Evolutionary conservation across 2,888 invertebrate genomes (phyloP).

Genomic region (Zeuzera pyrina): DNA sequence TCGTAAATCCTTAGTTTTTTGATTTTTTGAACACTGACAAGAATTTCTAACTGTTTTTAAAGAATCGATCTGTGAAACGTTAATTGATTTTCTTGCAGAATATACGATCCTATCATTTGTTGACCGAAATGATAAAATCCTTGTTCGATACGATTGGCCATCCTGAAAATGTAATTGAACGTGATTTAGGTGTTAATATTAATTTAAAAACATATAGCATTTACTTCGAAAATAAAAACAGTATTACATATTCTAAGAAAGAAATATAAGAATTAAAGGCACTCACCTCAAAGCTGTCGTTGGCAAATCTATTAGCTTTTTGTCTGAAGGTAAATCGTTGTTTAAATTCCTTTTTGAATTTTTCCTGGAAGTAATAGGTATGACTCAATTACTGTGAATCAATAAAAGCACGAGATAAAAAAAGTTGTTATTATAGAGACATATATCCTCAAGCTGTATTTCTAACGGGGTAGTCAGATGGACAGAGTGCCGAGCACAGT

Average conservation of each 20-base stretch:
- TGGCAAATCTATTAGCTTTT: conserved; percentile 48
- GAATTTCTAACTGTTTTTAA: conserved; percentile 37
- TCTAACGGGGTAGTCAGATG: no score
- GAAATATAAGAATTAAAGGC: conserved; percentile 1
- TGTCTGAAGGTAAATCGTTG: conserved; percentile 77
- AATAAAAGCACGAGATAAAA: no score
- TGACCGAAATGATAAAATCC: conserved; percentile 58
- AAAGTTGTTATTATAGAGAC: no score
- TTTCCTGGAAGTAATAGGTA: conserved; percentile 83
- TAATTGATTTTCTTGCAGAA: conserved; percentile 49
- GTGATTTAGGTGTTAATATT: no score
- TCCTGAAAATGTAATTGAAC: conserved; percentile 33
- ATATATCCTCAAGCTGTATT: no score
- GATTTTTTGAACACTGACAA: conserved; percentile 41
- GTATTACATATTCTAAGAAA: background rate
- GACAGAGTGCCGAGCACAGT: no score
- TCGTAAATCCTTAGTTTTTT: conserved; percentile 23
- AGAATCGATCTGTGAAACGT: conserved; percentile 35
- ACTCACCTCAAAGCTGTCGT: conserved; percentile 64
- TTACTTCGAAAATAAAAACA: no score
- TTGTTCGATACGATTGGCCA: conserved; percentile 57
- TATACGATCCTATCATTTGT: conserved; percentile 53
- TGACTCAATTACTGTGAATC: no score
- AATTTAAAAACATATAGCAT: no score
- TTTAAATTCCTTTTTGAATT: conserved; percentile 84